A percentile compares a stretch with the other conserved stretches of the same genome.
Evolutionary conservation across 2,797 vertebrate species (phyloP).

Genomic region (Siniperca undulata): DNA sequence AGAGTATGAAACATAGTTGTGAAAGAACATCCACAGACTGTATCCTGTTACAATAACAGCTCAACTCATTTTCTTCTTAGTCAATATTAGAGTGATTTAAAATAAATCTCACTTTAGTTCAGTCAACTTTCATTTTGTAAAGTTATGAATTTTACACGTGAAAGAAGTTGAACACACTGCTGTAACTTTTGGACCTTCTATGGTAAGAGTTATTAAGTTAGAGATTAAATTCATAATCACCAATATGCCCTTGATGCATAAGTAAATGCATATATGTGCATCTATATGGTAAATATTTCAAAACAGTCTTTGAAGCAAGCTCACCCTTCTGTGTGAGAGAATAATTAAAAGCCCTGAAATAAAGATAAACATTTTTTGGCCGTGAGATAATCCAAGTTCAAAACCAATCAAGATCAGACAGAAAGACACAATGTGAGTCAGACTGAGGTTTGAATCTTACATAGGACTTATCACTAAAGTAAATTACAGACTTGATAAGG

Average conservation of each 20-base stretch:
- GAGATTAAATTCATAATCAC: not conserved
- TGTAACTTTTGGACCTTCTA: not conserved
- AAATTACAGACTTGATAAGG: conserved; percentile 33
- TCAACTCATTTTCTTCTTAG: not conserved
- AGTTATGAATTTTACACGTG: too few relatives aligned
- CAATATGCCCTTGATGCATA: not conserved
- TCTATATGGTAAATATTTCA: not conserved
- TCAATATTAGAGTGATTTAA: not conserved
- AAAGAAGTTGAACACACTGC: not conserved
- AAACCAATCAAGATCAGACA: conserved; percentile 21
- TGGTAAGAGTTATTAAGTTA: not conserved
- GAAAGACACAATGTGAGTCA: conserved; percentile 14
- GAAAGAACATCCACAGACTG: not conserved
- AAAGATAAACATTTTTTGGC: conserved; percentile 38
- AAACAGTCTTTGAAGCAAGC: conserved; percentile 6
- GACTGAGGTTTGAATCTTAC: conserved; percentile 21
- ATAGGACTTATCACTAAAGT: conserved; percentile 2
- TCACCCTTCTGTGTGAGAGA: not conserved
- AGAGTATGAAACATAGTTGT: not conserved
- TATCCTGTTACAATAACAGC: not conserved
- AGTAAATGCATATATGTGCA: conserved; percentile 4
- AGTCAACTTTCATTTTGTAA: too few relatives aligned
- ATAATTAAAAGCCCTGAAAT: conserved; percentile 7
- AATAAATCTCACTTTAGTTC: not conserved
- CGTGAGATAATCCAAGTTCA: not conserved